phyloP scores from a whole-genome alignment of 2,113 vertebrate genomes.

The Paracanthobrama guichenoti region DNA sequence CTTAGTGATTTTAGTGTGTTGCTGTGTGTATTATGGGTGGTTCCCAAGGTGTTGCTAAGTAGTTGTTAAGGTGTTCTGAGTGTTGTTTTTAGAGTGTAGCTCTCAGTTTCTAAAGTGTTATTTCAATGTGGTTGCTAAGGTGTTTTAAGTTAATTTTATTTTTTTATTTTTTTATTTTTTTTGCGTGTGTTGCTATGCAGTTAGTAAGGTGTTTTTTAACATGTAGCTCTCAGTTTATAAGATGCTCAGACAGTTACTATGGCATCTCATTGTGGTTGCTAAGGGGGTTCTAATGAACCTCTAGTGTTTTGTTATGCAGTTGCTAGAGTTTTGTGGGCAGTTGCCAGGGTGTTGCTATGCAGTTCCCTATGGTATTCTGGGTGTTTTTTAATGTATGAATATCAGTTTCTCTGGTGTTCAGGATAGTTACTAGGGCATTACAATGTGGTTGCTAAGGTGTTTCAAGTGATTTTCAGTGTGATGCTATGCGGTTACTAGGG shows the following conservation, averaged over 20 bases:
- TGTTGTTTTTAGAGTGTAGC: not conserved
- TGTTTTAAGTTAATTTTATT: not conserved
- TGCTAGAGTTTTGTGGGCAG: not conserved
- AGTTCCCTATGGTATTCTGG: too few relatives aligned
- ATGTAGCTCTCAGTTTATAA: too few relatives aligned
- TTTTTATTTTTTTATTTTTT: too few relatives aligned
- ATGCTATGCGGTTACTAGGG: not conserved
- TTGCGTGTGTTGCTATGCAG: not conserved
- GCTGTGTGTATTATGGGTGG: not conserved
- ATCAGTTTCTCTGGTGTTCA: not conserved
- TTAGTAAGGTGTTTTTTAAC: too few relatives aligned
- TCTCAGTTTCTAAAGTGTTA: not conserved
- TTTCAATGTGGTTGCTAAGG: not conserved
- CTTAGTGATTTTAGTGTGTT: not conserved
- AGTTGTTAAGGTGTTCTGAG: not conserved
- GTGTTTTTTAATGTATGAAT: not conserved
- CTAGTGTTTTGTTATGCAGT: not conserved
- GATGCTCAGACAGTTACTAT: not conserved
- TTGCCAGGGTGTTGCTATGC: not conserved
- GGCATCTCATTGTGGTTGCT: not conserved
- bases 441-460: not conserved
- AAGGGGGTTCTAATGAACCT: not conserved
- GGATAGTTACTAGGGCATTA: not conserved
- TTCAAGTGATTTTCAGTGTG: not conserved
- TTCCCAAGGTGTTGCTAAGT: not conserved